Base-by-base conservation (phyloP, 2,888 invertebrate species). In the Agrochola circellaris region DNA sequence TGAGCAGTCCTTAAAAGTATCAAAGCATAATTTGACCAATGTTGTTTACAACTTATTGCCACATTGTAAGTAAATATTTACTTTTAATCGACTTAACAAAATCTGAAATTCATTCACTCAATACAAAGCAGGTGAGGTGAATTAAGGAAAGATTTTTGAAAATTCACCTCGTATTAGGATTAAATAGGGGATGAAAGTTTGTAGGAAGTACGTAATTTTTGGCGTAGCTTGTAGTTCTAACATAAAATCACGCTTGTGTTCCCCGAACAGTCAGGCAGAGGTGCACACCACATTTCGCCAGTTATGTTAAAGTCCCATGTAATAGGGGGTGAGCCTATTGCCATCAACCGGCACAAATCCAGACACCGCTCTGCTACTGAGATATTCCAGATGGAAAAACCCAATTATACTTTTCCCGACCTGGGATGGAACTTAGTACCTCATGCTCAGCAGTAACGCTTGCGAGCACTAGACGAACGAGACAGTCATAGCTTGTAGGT, bases 11-110 rank as follows among this genome's bases (percentile, higher is more conserved):
- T 51, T 69, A 9, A 61, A 78, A 82, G 51, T 84, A 75, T 6
- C 91, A 84, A 83, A 83, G 73, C 0, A 85, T 20, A 88, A 85
- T 67, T 42, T 95, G 4, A 82, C 95, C 6, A 75, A 85, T n/a
- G 89, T 88, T 73, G 72, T 95, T 7, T 94, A 92, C 66, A 85
- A 76, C 54, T 74, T 93, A 38, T 75, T 96, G 66, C 92, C 93
- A 42, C 70, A 92, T 62, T 92, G 96, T 96, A 86, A 94, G 95
- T 93, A 85, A 65, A 62, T 62, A 60, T 60, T 60, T 60, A 8
- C 17, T 30, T 30, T 60, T 17, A 8, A 60, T 8, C 30, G 17
- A 26, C 11, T 48, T 23, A 30, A 51, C 5, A 26, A 26, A 58
- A 58, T 58, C 26, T 26, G 15, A 17, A 15, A 58, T 58, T 56